Base-by-base conservation (phyloP, 2,888 invertebrate genomes). In the Ethmia dodecea region DNA sequence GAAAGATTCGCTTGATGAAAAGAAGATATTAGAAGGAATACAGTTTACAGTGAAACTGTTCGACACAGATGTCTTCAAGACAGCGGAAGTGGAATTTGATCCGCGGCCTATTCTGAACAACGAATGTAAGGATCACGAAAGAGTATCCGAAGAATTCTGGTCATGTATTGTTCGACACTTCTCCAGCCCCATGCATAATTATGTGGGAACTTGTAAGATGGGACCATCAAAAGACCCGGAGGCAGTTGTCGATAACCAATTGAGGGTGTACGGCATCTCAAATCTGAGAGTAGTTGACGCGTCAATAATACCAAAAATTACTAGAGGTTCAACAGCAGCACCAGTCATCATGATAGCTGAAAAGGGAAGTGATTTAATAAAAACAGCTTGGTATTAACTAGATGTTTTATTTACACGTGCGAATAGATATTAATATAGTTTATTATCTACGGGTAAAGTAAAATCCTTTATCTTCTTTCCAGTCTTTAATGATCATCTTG, bases 271-370 rank as follows among this genome's bases (percentile, higher is more conserved):
- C 40, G 83, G 84, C 30, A 47, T 74, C 8, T 43, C 52, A n/a
- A 79, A 73, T 45, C 58, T 86, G 39, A 62, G 86, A 60, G 63
- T 86, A 22, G 75, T 69, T 1, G 86, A 86, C 43, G 77, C 84
- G 24, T 84, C 86, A 2, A 64, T 84, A 24, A 83, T 86, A 40
- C 86, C 86, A 12, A 83, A 76, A 54, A 73, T 86, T 53, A 73
- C 78, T 0, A 64, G 86, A 51, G 86, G 84, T 1, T 75, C 83
- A 1, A 83, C 79, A 5, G 74, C 79, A 3, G 86, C 84, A 2
- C 77, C 86, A 16, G 81, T 86, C 13, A 70, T 84, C 42, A 86
- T 86, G 86, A 81, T 86, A 55, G 84, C 83, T 49, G 86, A 86
- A 72, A 86, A 81, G 61, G 83, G 70, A 2, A 81, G 83, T 59